phyloP scores from a whole-genome alignment of 2,797 vertebrate genomes.

The Xenentodon cancila region DNA sequence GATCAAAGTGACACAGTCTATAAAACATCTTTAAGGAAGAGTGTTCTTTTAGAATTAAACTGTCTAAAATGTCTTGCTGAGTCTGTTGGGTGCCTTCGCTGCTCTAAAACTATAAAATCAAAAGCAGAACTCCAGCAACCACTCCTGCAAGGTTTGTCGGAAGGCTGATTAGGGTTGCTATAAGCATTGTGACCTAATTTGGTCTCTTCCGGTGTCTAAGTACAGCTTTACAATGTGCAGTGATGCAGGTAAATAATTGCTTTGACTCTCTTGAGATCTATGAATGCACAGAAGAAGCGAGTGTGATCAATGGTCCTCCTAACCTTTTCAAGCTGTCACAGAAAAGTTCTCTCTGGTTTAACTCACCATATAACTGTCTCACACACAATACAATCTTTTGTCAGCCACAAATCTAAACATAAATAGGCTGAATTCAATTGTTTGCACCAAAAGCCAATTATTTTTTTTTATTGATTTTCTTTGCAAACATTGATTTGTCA shows the following conservation, averaged over 20 bases:
- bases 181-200: conserved; percentile 8
- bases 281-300: background rate
- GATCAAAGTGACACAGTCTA: background rate
- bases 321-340: background rate
- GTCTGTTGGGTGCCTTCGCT: background rate
- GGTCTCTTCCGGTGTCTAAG: conserved; percentile 4
- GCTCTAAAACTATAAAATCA: background rate
- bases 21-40: background rate
- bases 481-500: too few species aligned
- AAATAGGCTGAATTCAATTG: too few species aligned
- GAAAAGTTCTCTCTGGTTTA: background rate
- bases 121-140: background rate
- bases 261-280: background rate
- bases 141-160: background rate
- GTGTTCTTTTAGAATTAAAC: background rate
- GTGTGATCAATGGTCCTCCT: conserved; percentile 17
- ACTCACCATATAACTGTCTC: background rate
- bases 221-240: background rate
- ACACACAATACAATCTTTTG: background rate
- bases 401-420: too few species aligned
- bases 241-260: conserved; percentile 8
- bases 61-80: background rate
- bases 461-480: too few species aligned
- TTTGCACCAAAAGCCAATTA: too few species aligned
- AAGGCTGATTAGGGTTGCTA: conserved; percentile 24